Percentiles rank a stretch among this genome's conserved stretches.
Conservation (phyloP, 1,140 invertebrate genomes). For the Caenorhabditis latens region DNA sequence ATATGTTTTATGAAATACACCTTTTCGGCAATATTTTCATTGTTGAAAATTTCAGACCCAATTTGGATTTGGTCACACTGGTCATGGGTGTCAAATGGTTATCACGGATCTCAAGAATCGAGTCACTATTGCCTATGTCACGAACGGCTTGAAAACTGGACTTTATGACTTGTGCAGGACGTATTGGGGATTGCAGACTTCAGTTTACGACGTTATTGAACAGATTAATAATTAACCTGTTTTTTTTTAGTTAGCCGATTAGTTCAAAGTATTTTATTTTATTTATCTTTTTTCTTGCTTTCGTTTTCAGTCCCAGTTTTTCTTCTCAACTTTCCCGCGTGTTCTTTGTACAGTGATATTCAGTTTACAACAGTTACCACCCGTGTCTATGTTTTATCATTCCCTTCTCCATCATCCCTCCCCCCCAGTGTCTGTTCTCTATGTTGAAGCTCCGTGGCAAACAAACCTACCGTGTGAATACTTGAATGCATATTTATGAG, state of each 20-base stretch:
- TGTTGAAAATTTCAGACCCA: conserved; percentile 46
- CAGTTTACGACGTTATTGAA: conserved; percentile 62
- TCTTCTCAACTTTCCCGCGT: conserved; percentile 1
- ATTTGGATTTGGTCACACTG: conserved; percentile 66
- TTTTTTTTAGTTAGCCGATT: conserved; percentile 23
- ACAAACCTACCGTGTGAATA: conserved; percentile 4
- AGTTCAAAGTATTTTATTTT: not conserved
- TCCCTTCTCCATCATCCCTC: not conserved
- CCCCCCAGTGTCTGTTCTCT: not conserved
- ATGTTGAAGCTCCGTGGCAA: conserved; percentile 7
- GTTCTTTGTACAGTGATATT: conserved; percentile 19
- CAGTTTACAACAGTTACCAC: not conserved
- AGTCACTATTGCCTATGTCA: conserved; percentile 64
- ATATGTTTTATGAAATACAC: no score
- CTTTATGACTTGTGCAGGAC: conserved; percentile 65
- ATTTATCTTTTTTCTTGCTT: not conserved
- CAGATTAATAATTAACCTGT: conserved; percentile 19
- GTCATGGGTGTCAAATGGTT: conserved; percentile 67
- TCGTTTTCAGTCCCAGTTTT: not conserved
- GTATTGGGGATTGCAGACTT: conserved; percentile 54
- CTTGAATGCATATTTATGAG: conserved; percentile 35
- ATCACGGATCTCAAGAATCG: conserved; percentile 64
- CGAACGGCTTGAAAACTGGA: conserved; percentile 67
- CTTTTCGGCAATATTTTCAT: conserved; percentile 6
- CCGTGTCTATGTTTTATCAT: not conserved